Evolutionary conservation across 2,797 vertebrate genomes (phyloP).

Genomic region (Anniella stebbinsi): DNA sequence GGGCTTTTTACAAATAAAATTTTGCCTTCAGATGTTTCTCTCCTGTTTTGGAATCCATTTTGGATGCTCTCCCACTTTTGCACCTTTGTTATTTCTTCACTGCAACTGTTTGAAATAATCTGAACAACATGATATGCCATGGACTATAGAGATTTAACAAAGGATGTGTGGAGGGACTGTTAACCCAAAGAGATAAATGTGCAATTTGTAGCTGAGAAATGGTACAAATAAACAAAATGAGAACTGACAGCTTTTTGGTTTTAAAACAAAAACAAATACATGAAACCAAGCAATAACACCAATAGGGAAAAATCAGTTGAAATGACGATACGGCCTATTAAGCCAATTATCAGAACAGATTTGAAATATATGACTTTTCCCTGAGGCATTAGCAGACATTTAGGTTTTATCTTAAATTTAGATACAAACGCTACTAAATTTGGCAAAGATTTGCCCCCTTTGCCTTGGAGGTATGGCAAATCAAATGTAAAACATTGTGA

Average conservation of each 20-base stretch:
- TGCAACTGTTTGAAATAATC: not conserved
- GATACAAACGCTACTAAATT: not conserved
- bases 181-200: not conserved
- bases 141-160: not conserved
- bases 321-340: not conserved
- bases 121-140: not conserved
- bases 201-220: not conserved
- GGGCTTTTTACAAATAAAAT: too few relatives aligned
- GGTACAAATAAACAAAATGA: conserved; percentile 14
- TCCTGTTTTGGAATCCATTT: too few relatives aligned
- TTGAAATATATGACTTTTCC: conserved; percentile 13
- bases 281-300: not conserved
- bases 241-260: not conserved
- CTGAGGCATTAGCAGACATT: not conserved
- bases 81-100: not conserved
- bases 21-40: too few relatives aligned
- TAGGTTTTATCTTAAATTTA: not conserved
- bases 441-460: not conserved
- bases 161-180: not conserved
- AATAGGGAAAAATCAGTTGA: not conserved
- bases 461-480: not conserved
- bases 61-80: too few relatives aligned
- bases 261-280: not conserved
- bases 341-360: conserved; percentile 5
- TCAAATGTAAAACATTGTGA: not conserved